phyloP scores from a whole-genome alignment of 2,797 vertebrate species.

The Bovichtus variegatus region DNA sequence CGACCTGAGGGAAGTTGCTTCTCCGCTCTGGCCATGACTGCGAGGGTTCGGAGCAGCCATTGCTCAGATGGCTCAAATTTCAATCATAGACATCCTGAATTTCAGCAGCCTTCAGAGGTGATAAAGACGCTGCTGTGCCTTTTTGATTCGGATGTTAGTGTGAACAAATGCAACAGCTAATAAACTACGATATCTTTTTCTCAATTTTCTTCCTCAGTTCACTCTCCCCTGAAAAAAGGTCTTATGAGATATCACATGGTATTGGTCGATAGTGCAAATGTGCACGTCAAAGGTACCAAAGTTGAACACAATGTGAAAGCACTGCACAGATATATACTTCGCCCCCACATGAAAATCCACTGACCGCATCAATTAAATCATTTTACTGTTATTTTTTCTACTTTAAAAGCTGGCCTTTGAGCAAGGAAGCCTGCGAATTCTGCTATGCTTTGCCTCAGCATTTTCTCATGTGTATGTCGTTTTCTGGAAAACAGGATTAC shows the following conservation, averaged over 20 bases:
- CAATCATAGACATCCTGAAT: too few species aligned
- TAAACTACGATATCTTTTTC: background rate
- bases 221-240: background rate
- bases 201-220: too few species aligned
- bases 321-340: too few species aligned
- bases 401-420: background rate
- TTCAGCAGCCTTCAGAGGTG: background rate
- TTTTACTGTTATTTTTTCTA: background rate
- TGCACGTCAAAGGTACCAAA: background rate
- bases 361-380: background rate
- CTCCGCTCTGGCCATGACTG: background rate
- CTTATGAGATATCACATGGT: background rate
- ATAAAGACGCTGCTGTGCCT: background rate
- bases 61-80: background rate
- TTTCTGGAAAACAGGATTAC: slow-evolving; percentile 12
- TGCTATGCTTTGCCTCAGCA: background rate
- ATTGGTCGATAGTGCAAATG: background rate
- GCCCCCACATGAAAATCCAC: background rate
- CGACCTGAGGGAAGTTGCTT: background rate
- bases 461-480: background rate
- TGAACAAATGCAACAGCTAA: background rate
- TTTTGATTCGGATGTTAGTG: background rate
- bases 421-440: background rate
- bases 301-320: background rate
- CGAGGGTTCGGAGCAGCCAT: background rate